These are phyloP conservation scores for Thymelicus sylvestris DNA, from an alignment of 2,888 invertebrate genomes.

Conservation along the genomic window DNA sequence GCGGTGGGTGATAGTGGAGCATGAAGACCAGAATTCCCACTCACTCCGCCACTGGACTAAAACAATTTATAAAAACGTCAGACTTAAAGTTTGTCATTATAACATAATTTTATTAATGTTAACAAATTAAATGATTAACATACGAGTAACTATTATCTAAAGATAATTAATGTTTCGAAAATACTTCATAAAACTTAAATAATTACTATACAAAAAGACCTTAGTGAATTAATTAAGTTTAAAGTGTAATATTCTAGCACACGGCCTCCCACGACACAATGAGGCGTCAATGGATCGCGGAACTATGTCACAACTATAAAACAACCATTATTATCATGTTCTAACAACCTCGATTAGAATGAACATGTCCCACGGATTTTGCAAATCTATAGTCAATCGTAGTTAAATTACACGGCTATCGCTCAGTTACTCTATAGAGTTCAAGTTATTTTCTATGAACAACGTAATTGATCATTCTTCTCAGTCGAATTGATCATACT, in stretches of 20 bases:
- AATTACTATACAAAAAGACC: background rate
- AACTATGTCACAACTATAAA: slow-evolving; percentile 31
- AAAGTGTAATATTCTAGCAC: slow-evolving; percentile 2
- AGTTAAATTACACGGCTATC: too few relatives aligned
- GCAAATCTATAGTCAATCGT: slow-evolving; percentile 4
- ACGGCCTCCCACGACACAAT: slow-evolving; percentile 25
- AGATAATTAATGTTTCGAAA: too few relatives aligned
- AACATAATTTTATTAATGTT: too few relatives aligned
- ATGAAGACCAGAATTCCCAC: slow-evolving; percentile 79
- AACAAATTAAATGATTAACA: too few relatives aligned
- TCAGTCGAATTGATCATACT: too few relatives aligned
- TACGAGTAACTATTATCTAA: too few relatives aligned
- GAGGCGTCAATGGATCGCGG: slow-evolving; percentile 15
- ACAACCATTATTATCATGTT: slow-evolving; percentile 20
- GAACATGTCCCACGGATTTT: slow-evolving; percentile 19
- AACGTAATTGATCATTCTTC: too few relatives aligned
- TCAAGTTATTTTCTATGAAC: too few relatives aligned
- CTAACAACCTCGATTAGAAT: slow-evolving; percentile 17
- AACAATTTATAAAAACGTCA: slow-evolving; percentile 50
- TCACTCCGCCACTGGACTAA: slow-evolving; percentile 75
- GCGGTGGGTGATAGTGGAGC: slow-evolving; percentile 81
- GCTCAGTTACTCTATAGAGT: too few relatives aligned
- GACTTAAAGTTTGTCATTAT: background rate
- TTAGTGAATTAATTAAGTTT: background rate
- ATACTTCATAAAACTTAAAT: too few relatives aligned